A percentile compares a stretch with the other conserved stretches of the same genome.
Evolutionary conservation across 2,113 vertebrate genomes (phyloP).

Genomic region (Aptenodytes forsteri): DNA sequence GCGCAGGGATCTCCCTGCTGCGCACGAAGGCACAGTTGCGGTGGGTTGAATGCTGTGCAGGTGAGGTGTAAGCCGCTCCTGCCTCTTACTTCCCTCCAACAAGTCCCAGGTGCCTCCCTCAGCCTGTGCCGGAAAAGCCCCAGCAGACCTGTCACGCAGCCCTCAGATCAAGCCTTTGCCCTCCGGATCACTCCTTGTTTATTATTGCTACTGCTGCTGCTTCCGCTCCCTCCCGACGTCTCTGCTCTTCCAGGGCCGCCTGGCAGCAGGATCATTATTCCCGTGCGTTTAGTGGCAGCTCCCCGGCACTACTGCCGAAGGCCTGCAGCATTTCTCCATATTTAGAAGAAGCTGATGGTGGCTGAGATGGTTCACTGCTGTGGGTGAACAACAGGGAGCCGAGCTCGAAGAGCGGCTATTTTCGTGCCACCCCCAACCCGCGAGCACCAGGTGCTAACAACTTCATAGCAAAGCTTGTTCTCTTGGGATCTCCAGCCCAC

Average conservation of each 20-base stretch:
- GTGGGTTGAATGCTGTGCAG: neutral
- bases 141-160: neutral
- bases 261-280: neutral
- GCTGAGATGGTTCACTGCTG: neutral
- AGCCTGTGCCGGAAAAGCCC: neutral
- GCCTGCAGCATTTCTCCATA: neutral
- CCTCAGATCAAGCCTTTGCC: neutral
- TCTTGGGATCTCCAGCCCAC: conserved; percentile 21
- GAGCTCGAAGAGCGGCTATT: neutral
- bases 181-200: neutral
- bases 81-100: neutral
- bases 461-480: neutral
- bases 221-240: neutral
- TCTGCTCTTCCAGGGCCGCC: neutral
- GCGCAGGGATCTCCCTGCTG: neutral
- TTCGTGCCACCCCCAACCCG: neutral
- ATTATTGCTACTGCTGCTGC: neutral
- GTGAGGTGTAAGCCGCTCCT: neutral
- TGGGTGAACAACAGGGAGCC: neutral
- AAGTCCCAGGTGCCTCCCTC: neutral
- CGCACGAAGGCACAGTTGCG: rapidly evolving
- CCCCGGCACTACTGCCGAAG: neutral
- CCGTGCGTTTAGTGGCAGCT: neutral
- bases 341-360: conserved; percentile 26
- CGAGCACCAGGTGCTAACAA: neutral